Conservation (phyloP, 1,140 invertebrate species). For the Riptortus pedestris region DNA sequence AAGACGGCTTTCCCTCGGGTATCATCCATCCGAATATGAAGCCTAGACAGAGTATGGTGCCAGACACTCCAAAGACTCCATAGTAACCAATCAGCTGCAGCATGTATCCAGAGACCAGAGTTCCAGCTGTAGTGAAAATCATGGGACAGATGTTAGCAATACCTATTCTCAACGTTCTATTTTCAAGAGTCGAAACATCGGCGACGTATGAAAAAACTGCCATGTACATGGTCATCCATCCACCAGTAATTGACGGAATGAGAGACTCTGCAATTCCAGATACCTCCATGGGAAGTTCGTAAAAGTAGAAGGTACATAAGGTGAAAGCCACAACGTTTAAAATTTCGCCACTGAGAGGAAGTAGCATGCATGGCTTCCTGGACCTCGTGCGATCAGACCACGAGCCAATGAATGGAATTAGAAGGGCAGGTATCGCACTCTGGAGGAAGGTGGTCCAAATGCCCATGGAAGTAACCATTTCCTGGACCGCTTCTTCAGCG, state of each 20-base stretch:
- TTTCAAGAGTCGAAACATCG: slow-evolving; percentile 68
- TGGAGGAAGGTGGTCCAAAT: slow-evolving; percentile 72
- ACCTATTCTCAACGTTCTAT: slow-evolving; percentile 68
- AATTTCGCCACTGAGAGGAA: slow-evolving; percentile 71
- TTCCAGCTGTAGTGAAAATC: slow-evolving; percentile 57
- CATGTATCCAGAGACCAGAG: slow-evolving; percentile 33
- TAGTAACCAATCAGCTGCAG: slow-evolving; percentile 63
- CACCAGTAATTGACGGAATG: slow-evolving; percentile 66
- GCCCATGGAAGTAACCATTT: slow-evolving; percentile 61
- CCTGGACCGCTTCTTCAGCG: slow-evolving; percentile 59
- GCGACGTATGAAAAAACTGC: slow-evolving; percentile 79
- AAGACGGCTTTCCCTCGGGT: neutral
- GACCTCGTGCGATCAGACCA: slow-evolving; percentile 44
- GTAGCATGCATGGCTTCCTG: slow-evolving; percentile 70
- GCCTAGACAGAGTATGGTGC: slow-evolving; percentile 38
- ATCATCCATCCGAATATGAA: neutral
- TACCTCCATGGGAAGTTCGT: slow-evolving; percentile 54
- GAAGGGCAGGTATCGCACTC: slow-evolving; percentile 57
- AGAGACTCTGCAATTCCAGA: slow-evolving; percentile 62
- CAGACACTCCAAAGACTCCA: slow-evolving; percentile 63
- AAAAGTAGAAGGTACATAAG: slow-evolving; percentile 63
- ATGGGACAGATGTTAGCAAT: slow-evolving; percentile 72
- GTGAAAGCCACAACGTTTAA: slow-evolving; percentile 63
- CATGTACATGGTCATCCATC: slow-evolving; percentile 84
- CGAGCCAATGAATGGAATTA: slow-evolving; percentile 62